Conservation (phyloP, 1,140 invertebrate genomes). For the Limonius californicus region DNA sequence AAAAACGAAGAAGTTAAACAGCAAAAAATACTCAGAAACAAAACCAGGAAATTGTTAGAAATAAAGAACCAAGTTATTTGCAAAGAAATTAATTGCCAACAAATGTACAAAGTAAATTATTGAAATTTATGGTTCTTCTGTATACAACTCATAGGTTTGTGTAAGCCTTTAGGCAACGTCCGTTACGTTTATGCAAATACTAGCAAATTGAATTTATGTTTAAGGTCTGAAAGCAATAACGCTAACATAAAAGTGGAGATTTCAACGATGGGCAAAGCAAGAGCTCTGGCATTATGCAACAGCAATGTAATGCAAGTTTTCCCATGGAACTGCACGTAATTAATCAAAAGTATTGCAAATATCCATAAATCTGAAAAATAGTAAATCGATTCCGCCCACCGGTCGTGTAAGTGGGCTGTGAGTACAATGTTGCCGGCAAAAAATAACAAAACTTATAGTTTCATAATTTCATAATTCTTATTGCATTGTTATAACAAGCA, state of each 20-base stretch:
- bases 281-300: not conserved
- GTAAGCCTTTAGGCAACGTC: no score
- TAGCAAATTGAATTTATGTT: no score
- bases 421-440: slow-evolving; percentile 18
- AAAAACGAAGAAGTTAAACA: no score
- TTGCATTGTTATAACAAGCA: slow-evolving; percentile 19
- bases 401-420: slow-evolving; percentile 19
- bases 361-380: slow-evolving; percentile 16
- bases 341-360: slow-evolving; percentile 23
- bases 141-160: no score
- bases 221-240: no score
- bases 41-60: no score
- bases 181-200: no score
- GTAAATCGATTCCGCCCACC: slow-evolving; percentile 20
- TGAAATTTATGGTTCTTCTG: no score
- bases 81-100: no score
- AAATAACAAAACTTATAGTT: slow-evolving; percentile 23
- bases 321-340: slow-evolving; percentile 20
- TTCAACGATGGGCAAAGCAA: not conserved
- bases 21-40: no score
- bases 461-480: slow-evolving; percentile 28
- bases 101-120: no score
- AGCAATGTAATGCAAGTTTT: slow-evolving; percentile 13
- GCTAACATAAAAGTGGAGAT: not conserved
- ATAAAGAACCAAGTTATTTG: no score